Percentiles rank a stretch among this genome's conserved stretches.
Conservation (phyloP, 2,888 invertebrate species). For the Phrixothrix hirtus region DNA sequence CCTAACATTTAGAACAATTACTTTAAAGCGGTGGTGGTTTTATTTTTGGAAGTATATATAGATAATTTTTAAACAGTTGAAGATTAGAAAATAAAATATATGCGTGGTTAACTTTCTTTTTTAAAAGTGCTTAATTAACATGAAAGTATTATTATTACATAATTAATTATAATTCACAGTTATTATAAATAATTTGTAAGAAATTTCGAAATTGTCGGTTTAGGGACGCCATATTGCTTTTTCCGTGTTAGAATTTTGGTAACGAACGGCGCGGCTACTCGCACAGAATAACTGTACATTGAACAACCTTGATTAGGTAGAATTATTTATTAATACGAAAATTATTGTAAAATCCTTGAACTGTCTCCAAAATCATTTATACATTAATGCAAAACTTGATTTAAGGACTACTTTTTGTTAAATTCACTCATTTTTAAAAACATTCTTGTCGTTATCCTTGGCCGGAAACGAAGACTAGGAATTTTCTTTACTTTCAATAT, state of each 20-base stretch:
- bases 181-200: constrained; percentile 1
- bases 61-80: too few species aligned
- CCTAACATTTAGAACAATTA: constrained; percentile 6
- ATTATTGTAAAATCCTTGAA: constrained; percentile 27
- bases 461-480: constrained; percentile 4
- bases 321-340: constrained; percentile 30
- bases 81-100: constrained; percentile 2
- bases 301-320: constrained; percentile 35
- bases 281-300: constrained; percentile 32
- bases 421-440: too few species aligned
- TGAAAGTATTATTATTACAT: constrained; percentile 13
- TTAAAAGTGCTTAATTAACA: constrained; percentile 5
- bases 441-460: constrained; percentile 9
- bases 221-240: too few species aligned
- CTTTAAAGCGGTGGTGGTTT: background rate
- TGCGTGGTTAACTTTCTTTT: constrained; percentile 14
- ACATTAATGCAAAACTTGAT: constrained; percentile 5
- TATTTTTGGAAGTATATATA: background rate
- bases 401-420: too few species aligned
- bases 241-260: too few species aligned
- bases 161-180: constrained; percentile 7
- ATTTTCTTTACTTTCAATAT: constrained; percentile 2
- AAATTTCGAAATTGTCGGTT: constrained; percentile 3
- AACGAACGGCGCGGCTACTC: too few species aligned
- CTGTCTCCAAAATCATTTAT: constrained; percentile 16